phyloP scores from a whole-genome alignment of 2,113 vertebrate genomes.

The Scomber scombrus region DNA sequence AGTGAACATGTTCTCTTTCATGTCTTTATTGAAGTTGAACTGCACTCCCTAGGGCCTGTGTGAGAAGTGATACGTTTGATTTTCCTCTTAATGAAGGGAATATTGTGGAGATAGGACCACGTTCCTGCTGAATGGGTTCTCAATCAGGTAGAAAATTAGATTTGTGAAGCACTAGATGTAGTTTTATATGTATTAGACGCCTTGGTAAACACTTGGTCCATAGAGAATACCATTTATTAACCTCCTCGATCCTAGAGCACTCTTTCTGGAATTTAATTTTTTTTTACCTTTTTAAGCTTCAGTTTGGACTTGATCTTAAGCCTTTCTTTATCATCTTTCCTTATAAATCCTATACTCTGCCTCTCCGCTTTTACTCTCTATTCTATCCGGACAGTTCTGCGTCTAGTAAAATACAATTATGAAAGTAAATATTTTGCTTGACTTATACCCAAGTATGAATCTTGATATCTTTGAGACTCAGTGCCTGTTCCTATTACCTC shows the following conservation, averaged over 20 bases:
- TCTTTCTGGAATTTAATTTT: not conserved
- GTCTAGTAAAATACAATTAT: not conserved
- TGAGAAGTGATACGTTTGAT: slow-evolving; percentile 38
- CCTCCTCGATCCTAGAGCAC: not conserved
- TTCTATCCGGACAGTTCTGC: not conserved
- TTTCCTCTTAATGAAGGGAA: slow-evolving; percentile 62
- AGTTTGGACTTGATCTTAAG: not conserved
- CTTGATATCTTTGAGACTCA: no score
- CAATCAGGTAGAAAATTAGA: slow-evolving; percentile 67
- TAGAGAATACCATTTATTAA: slow-evolving; percentile 51
- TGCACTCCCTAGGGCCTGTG: slow-evolving; percentile 19
- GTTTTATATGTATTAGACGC: slow-evolving; percentile 39
- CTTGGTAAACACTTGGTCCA: slow-evolving; percentile 52
- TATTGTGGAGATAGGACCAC: slow-evolving; percentile 36
- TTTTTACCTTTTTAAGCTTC: not conserved
- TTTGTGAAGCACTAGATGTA: slow-evolving; percentile 52
- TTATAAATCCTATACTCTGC: not conserved
- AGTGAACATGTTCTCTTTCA: not conserved
- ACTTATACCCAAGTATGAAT: no score
- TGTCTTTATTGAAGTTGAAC: slow-evolving; percentile 22
- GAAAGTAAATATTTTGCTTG: no score
- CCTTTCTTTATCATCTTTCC: not conserved
- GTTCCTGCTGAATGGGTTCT: slow-evolving; percentile 50
- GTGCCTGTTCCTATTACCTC: no score
- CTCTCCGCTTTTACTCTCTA: not conserved